Conservation (phyloP, 2,888 invertebrate species). For the Eupithecia abbreviata region DNA sequence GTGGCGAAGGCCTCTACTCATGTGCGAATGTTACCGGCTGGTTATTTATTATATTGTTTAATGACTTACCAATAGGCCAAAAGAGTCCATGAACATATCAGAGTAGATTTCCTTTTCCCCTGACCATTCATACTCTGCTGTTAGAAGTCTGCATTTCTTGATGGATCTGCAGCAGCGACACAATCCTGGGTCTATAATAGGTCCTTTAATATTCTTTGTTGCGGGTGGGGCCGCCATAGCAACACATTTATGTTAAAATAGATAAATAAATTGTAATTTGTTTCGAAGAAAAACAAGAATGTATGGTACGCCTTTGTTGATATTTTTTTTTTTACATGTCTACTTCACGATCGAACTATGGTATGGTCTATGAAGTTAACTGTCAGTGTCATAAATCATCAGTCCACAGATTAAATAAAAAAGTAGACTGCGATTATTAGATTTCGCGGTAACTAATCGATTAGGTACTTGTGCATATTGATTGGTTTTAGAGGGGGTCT, state of each 20-base stretch:
- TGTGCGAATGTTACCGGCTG: background rate
- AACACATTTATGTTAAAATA: conserved; percentile 18
- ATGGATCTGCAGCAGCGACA: conserved; percentile 76
- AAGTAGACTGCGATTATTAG: too few species aligned
- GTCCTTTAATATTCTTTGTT: conserved; percentile 60
- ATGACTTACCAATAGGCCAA: conserved; percentile 71
- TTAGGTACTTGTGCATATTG: too few species aligned
- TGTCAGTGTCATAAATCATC: too few species aligned
- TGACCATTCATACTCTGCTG: conserved; percentile 70
- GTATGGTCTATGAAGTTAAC: too few species aligned
- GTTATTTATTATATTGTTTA: background rate
- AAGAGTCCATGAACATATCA: conserved; percentile 78
- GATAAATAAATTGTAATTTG: background rate
- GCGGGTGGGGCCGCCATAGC: conserved; percentile 52
- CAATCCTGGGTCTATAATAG: conserved; percentile 69
- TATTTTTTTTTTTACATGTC: background rate
- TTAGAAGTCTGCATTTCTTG: conserved; percentile 74
- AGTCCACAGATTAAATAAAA: too few species aligned
- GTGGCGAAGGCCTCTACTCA: background rate
- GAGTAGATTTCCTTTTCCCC: conserved; percentile 72
- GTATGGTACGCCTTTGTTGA: background rate
- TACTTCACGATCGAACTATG: too few species aligned
- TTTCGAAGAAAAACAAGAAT: background rate
- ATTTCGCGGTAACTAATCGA: too few species aligned
- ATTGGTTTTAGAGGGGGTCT: too few species aligned